These are phyloP conservation scores for Vanessa cardui DNA, from an alignment of 2,888 invertebrate genomes.

Conservation along the genomic window DNA sequence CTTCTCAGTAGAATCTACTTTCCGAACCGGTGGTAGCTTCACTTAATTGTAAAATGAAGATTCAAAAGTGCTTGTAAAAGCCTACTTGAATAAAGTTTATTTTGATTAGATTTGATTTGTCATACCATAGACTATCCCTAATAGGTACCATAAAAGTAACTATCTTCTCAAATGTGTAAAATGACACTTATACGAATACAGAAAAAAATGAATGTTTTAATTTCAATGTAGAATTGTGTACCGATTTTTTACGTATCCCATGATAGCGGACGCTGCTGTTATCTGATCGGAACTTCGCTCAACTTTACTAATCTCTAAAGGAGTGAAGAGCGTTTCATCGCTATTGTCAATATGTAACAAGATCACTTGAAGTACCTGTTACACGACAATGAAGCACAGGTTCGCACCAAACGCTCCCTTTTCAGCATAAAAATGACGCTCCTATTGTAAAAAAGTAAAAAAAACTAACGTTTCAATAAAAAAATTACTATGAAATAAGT, in stretches of 20 bases:
- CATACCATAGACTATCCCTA: no score
- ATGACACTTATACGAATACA: constrained; percentile 6
- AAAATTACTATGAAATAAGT: constrained; percentile 21
- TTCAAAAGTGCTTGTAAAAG: no score
- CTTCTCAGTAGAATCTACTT: no score
- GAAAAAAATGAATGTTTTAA: constrained; percentile 39
- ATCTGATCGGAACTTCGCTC: constrained; percentile 80
- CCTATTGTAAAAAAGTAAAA: constrained; percentile 21
- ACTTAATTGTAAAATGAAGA: no score
- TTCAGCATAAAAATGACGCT: constrained; percentile 43
- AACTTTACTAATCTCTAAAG: constrained; percentile 55
- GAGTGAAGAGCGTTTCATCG: constrained; percentile 62
- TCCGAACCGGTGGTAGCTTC: no score
- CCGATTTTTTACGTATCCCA: constrained; percentile 63
- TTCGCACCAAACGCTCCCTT: constrained; percentile 57
- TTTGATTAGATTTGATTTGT: no score
- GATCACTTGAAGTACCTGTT: constrained; percentile 75
- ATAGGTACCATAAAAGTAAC: no score
- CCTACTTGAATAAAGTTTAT: no score
- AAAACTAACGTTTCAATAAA: constrained; percentile 7
- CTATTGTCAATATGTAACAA: constrained; percentile 71
- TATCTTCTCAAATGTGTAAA: not conserved
- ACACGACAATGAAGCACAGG: constrained; percentile 60
- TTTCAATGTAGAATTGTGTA: constrained; percentile 51
- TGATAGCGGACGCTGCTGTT: constrained; percentile 68